Conservation (phyloP, 1,140 invertebrate genomes). For the Ceratosolen fusciceps region DNA sequence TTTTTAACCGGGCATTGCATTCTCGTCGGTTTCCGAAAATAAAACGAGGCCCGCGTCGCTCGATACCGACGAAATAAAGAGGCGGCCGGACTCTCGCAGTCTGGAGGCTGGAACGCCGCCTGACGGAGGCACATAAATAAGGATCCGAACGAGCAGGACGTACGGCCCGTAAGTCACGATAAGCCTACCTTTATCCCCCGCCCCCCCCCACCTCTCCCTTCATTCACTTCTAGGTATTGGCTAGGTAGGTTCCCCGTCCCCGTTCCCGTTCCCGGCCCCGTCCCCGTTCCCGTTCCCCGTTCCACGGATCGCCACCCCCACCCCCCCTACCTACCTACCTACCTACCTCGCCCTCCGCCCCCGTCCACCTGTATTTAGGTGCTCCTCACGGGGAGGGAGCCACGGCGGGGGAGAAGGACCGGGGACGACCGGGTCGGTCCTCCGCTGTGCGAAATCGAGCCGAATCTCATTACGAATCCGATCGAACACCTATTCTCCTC, state of each 20-base stretch:
- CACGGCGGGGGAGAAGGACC: too few relatives aligned
- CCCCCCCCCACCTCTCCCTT: constrained; percentile 31
- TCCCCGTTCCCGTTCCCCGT: not conserved
- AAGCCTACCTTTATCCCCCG: constrained; percentile 62
- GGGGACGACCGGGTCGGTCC: too few relatives aligned
- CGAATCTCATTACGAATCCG: too few relatives aligned
- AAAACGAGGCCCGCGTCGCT: constrained; percentile 55
- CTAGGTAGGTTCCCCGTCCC: not conserved
- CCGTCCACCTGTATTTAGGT: too few relatives aligned
- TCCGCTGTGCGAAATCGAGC: too few relatives aligned
- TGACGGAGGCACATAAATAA: constrained; percentile 69
- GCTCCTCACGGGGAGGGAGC: too few relatives aligned
- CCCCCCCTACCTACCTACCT: too few relatives aligned
- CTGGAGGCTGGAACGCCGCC: constrained; percentile 57
- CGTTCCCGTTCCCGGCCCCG: not conserved
- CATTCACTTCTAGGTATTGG: constrained; percentile 19
- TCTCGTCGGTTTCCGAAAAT: constrained; percentile 53
- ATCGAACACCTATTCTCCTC: too few relatives aligned
- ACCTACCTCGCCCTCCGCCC: too few relatives aligned
- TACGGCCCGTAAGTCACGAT: constrained; percentile 65
- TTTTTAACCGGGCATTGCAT: not conserved
- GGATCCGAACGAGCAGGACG: constrained; percentile 68
- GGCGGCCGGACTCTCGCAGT: constrained; percentile 54
- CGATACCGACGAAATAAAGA: constrained; percentile 62
- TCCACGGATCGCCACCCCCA: too few relatives aligned